Evolutionary conservation across 1,140 invertebrate species (phyloP).

Genomic region (Coelopa frigida): DNA sequence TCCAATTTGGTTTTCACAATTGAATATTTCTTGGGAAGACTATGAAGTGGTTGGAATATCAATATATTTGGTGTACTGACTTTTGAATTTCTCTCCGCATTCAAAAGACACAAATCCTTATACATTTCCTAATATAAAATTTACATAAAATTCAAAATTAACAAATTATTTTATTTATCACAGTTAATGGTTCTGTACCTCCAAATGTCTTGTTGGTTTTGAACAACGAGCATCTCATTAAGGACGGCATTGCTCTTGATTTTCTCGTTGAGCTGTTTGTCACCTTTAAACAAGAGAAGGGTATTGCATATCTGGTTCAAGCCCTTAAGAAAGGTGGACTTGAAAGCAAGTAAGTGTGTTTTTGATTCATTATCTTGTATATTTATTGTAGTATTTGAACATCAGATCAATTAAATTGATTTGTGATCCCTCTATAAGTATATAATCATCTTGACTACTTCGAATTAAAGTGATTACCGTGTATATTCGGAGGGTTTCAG

Average conservation of each 20-base stretch:
- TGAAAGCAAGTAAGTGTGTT: slow-evolving; percentile 55
- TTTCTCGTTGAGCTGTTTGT: slow-evolving; percentile 88
- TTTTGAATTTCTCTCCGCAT: slow-evolving; percentile 24
- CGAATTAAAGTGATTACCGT: too few species aligned
- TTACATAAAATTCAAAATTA: too few species aligned
- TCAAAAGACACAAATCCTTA: slow-evolving; percentile 38
- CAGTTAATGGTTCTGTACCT: slow-evolving; percentile 75
- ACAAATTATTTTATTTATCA: slow-evolving; percentile 4
- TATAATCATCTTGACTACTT: too few species aligned
- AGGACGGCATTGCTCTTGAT: slow-evolving; percentile 88
- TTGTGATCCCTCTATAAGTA: too few species aligned
- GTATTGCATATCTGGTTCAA: slow-evolving; percentile 74
- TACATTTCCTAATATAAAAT: slow-evolving; percentile 15
- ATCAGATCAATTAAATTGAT: too few species aligned
- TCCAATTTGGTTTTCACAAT: slow-evolving; percentile 15
- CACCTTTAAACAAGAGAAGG: slow-evolving; percentile 86
- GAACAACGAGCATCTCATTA: slow-evolving; percentile 87
- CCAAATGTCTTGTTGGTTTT: slow-evolving; percentile 75
- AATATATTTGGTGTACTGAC: slow-evolving; percentile 42
- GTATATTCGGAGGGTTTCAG: slow-evolving; percentile 35
- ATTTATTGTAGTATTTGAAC: too few species aligned
- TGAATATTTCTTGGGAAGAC: slow-evolving; percentile 13
- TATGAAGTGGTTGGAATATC: slow-evolving; percentile 16
- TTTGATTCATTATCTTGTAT: slow-evolving; percentile 1
- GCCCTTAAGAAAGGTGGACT: slow-evolving; percentile 83